Evolutionary conservation across 1,140 invertebrate species (phyloP).

Genomic region (Zaprionus nigranus): DNA sequence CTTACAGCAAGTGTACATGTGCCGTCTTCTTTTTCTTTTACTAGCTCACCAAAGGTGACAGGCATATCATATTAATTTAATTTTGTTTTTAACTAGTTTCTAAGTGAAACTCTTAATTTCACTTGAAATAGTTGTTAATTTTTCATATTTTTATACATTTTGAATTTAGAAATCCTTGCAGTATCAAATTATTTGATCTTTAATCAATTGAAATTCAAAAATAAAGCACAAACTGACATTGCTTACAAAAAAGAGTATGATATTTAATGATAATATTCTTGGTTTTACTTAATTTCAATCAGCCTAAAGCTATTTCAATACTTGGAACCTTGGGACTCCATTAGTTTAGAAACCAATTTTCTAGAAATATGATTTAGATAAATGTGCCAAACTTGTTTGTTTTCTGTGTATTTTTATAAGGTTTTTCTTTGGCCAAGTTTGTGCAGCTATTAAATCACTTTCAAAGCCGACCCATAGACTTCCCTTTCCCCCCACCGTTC

Average conservation of each 20-base stretch:
- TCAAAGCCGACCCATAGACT: constrained; percentile 7
- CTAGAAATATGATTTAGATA: not conserved
- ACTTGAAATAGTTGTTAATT: not conserved
- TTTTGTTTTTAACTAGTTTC: not conserved
- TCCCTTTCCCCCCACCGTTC: not conserved
- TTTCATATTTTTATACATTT: too few species aligned
- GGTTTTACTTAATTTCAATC: not conserved
- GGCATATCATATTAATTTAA: not conserved
- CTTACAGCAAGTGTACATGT: not conserved
- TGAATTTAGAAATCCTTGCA: too few species aligned
- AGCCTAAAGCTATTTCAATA: not conserved
- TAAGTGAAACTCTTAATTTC: not conserved
- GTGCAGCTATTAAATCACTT: constrained; percentile 31
- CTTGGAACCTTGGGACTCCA: not conserved
- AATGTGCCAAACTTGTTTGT: constrained; percentile 8
- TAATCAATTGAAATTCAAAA: too few species aligned
- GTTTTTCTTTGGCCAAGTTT: constrained; percentile 5
- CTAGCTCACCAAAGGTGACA: not conserved
- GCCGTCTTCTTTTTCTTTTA: not conserved
- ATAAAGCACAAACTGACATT: not conserved
- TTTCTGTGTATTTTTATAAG: constrained; percentile 8
- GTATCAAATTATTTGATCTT: too few species aligned
- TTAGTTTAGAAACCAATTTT: not conserved
- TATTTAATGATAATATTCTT: not conserved
- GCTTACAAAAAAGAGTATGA: not conserved